Evolutionary conservation across 2,113 vertebrate species (phyloP), one percentile per base, ranked within the genome.

Genomic region (Cervus canadensis): DNA sequence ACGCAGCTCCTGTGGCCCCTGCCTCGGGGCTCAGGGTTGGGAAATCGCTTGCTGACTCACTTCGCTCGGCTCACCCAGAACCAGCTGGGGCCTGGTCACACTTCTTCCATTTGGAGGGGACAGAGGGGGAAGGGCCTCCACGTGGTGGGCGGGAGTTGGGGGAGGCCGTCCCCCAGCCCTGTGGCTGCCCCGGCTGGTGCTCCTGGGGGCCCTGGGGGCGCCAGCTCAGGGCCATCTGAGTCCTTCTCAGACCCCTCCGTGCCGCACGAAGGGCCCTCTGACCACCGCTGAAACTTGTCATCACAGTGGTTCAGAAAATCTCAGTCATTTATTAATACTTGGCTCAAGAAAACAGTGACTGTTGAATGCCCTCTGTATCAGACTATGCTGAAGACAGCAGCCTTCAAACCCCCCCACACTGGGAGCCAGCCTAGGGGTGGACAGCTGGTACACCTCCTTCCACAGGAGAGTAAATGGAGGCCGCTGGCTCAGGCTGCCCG

Each of bases 361-460:
- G 54, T 28, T 43, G 23, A 6, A 59, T 28, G 54, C 1, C 15
- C 25, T 17, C 14, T 57, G 14, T 48, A 7, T 78, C 71, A 16
- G 52, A 16, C 52, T 59, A 9, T n/a, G 62, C 10, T 36, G 8
- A 2, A 15, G 26, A 13, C 26, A 5, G 45, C 17, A 12, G 16
- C 14, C 36, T 57, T 19, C 10, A 43, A 9, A 17, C 13, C 4
- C 0, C 25, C 25, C 16, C 5, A 2, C 2, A 23, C 13, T 0
- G 8, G 7, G 67, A 8, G 21, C 76, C 0, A 8, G 45, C 45
- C 67, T 25, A 2, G 5, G 67, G 50, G 19, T 36, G 50, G 33
- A 19, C 6, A 54, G 21, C 19, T 33, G 36, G 21, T 8, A 2
- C 0, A 9, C 5, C 13, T 17, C 5, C 7, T 33, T 45, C 30